Conservation (phyloP, 2,113 vertebrate species). For the Ancistrus triradiatus region DNA sequence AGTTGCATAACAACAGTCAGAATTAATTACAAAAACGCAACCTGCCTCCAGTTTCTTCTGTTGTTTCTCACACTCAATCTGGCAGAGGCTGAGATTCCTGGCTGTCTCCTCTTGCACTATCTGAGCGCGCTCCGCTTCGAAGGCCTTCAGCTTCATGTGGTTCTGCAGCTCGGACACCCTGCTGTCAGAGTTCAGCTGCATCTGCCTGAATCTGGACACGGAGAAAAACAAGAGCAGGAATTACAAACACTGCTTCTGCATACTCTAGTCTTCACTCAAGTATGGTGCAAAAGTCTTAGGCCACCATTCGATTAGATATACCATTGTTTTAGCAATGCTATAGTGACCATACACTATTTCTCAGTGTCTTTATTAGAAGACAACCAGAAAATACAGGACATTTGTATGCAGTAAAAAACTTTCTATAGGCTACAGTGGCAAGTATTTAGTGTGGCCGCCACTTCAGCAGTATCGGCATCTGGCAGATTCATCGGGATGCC, state of each 20-base stretch:
- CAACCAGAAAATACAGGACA: too few species aligned
- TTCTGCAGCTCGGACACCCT: conserved; percentile 84
- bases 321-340: too few species aligned
- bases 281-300: too few species aligned
- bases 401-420: too few species aligned
- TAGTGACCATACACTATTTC: too few species aligned
- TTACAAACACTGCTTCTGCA: not conserved
- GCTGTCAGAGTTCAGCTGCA: conserved; percentile 85
- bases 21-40: not conserved
- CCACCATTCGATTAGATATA: too few species aligned
- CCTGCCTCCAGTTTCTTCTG: conserved; percentile 95
- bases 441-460: too few species aligned
- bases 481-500: too few species aligned
- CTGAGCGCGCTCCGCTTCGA: conserved; percentile 87
- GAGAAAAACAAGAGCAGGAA: conserved; percentile 9
- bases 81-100: conserved; percentile 85
- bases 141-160: conserved; percentile 86
- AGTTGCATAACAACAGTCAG: not conserved
- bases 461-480: too few species aligned
- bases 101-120: conserved; percentile 88
- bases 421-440: too few species aligned
- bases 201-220: conserved; percentile 82
- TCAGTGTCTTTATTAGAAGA: too few species aligned
- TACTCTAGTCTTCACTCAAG: too few species aligned
- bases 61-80: conserved; percentile 94